A percentile compares a stretch with the other conserved stretches of the same genome.
Evolutionary conservation across 2,797 vertebrate species (phyloP).

Genomic region (Triplophysa yarkandensis): DNA sequence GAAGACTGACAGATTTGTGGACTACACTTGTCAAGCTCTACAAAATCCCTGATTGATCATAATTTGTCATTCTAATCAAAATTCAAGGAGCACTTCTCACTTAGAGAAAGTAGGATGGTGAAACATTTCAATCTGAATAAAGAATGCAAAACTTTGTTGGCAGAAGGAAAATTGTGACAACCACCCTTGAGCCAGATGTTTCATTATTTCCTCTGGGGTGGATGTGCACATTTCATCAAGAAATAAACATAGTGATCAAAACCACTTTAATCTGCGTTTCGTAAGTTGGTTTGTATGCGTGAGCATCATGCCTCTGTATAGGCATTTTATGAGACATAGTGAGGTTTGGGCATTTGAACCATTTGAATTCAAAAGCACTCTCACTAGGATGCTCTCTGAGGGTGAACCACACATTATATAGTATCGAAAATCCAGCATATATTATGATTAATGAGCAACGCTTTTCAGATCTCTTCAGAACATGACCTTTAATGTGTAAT

Average conservation of each 20-base stretch:
- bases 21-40: not conserved
- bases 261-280: conserved; percentile 33
- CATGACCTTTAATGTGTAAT: not conserved
- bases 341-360: conserved; percentile 6
- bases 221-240: conserved; percentile 29
- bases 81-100: not conserved
- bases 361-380: not conserved
- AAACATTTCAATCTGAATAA: conserved; percentile 14
- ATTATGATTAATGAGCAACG: not conserved
- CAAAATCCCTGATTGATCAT: conserved; percentile 5
- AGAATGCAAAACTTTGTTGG: conserved; percentile 5
- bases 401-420: not conserved
- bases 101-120: not conserved
- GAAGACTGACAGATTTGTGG: conserved; percentile 1
- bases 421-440: not conserved
- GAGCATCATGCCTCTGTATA: conserved; percentile 36
- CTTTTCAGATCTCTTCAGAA: not conserved
- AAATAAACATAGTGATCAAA: conserved; percentile 45
- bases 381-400: not conserved
- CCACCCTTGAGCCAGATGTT: conserved; percentile 19
- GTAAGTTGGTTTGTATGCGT: conserved; percentile 2
- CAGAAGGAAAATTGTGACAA: conserved; percentile 14
- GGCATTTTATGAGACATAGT: not conserved
- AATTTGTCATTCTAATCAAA: not conserved
- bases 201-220: conserved; percentile 15